Evolutionary conservation across 1,140 invertebrate genomes (phyloP), one percentile per base, ranked within the genome.

Genomic region (Akabosia matsudoensis): DNA sequence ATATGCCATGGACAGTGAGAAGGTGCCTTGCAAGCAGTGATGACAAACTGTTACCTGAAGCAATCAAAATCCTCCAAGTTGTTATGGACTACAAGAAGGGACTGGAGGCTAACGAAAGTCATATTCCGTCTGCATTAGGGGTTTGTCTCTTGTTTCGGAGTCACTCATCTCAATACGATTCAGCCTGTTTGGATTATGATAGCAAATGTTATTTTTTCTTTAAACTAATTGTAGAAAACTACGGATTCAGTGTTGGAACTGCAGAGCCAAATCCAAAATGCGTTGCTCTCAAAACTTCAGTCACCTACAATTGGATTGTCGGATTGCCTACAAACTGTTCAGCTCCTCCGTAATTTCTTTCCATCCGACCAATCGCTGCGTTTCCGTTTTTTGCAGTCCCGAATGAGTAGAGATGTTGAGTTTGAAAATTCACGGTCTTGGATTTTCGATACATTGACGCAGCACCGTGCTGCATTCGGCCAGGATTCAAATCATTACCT

Each of bases 391-490:
- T 72, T 81, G n/a, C 80, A 81, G 61, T 78, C 78, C 0, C n/a
- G 80, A 30, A 81, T 78, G 77, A 79, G 78, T 16, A 34, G 33
- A 51, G 80, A 79, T 28, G 64, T 81, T 28, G 64, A 70, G 28
- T 81, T 81, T 72, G 78, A 81, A 28, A 64, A 81, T 73, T 75
- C 77, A 1, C 31, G 80, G 13, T 67, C 78, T 33, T 81, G 80
- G 80, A 76, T 81, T 31, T 81, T 81, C 78, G 80, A 81, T 56
- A 79, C 80, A 24, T 52, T 81, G 14, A 81, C 80, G 0, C 80
- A 81, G 70, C 80, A 81, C 73, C 51, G 80, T 61, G 80, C 80
- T 26, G 80, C 80, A 0, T 81, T 81, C 74, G 80, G 80, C 22
- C 76, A 77, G 54, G 80, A 81, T 61, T 79, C 80, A 13, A 77